Evolutionary conservation across 2,888 invertebrate species (phyloP).

Genomic region (Unio delphinus): DNA sequence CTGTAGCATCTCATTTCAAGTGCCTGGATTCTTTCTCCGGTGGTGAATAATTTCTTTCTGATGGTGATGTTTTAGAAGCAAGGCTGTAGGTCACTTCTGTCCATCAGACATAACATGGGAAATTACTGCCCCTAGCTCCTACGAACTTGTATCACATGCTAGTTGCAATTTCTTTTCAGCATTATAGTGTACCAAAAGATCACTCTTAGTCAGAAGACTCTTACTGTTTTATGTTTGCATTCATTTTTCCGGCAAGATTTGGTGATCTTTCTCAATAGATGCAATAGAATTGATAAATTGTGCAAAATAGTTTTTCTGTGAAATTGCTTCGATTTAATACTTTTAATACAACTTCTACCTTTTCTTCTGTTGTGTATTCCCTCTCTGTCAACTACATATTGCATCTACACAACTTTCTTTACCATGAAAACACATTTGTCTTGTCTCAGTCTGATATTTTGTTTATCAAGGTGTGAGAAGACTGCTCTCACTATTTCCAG

Average conservation of each 20-base stretch:
- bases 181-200: constrained; percentile 10
- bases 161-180: constrained; percentile 15
- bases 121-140: constrained; percentile 61
- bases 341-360: no score
- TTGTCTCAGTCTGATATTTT: constrained; percentile 7
- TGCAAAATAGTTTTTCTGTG: constrained; percentile 12
- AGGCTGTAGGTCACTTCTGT: constrained; percentile 17
- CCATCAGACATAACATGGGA: constrained; percentile 14
- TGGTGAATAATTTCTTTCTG: constrained; percentile 63
- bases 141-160: constrained; percentile 51
- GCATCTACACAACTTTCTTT: neutral
- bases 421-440: constrained; percentile 8
- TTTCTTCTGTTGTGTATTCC: no score
- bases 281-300: constrained; percentile 16
- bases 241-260: constrained; percentile 5
- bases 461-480: constrained; percentile 12
- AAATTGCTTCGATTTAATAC: no score
- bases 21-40: constrained; percentile 57
- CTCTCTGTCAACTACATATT: no score
- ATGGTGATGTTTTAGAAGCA: constrained; percentile 61
- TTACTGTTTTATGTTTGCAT: constrained; percentile 2
- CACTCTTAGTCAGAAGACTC: constrained; percentile 4
- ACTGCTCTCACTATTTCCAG: constrained; percentile 14
- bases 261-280: constrained; percentile 9
- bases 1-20: no score